A percentile compares a stretch with the other conserved stretches of the same genome.
Conservation (phyloP, 2,888 invertebrate genomes). For the Junonia oenone region DNA sequence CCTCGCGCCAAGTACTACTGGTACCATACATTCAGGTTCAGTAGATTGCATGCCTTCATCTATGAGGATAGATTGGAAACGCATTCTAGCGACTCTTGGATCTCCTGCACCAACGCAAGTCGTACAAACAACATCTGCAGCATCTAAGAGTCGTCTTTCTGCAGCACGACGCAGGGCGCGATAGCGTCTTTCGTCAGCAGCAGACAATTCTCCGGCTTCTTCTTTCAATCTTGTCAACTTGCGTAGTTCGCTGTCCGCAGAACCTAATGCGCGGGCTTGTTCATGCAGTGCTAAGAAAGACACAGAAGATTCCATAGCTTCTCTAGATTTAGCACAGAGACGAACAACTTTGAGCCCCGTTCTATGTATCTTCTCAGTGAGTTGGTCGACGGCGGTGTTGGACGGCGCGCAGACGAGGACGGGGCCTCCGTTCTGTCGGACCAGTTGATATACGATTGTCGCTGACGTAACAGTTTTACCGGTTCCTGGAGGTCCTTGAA, state of each 20-base stretch:
- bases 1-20: slow-evolving; percentile 97
- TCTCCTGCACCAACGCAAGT: slow-evolving; percentile 99
- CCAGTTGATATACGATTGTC: slow-evolving; percentile 98
- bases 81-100: slow-evolving; percentile 92
- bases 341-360: slow-evolving; percentile 96
- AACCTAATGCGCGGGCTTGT: slow-evolving; percentile 96
- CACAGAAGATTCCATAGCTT: slow-evolving; percentile 98
- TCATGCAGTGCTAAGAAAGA: slow-evolving; percentile 98
- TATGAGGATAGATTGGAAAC: slow-evolving; percentile 97
- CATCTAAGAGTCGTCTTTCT: slow-evolving; percentile 93
- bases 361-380: slow-evolving; percentile 98
- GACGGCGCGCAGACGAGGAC: slow-evolving; percentile 99
- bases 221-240: slow-evolving; percentile 98
- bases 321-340: slow-evolving; percentile 97
- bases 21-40: slow-evolving; percentile 99
- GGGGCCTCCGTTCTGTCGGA: slow-evolving; percentile 94
- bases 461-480: slow-evolving; percentile 99
- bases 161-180: slow-evolving; percentile 93
- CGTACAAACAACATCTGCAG: slow-evolving; percentile 99
- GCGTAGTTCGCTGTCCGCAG: slow-evolving; percentile 91
- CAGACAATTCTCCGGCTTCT: slow-evolving; percentile 97
- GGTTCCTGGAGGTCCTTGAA: slow-evolving; percentile 98
- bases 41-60: slow-evolving; percentile 99
- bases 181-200: slow-evolving; percentile 96
- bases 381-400: slow-evolving; percentile 99